Percentiles rank a stretch among this genome's conserved stretches.
Conservation (phyloP, 2,888 invertebrate species). For the Rhagonycha fulva region DNA sequence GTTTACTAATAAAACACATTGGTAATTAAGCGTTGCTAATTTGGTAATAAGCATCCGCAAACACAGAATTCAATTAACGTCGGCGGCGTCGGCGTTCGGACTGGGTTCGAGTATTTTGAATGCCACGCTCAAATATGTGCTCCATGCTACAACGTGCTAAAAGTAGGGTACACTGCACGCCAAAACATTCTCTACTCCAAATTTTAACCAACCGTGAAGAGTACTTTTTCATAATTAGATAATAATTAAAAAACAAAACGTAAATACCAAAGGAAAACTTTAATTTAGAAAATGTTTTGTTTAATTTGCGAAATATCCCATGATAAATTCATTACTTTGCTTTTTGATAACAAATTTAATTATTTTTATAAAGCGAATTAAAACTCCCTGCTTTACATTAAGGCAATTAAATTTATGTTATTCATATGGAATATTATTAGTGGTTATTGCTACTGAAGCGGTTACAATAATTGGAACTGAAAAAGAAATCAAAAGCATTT, state of each 20-base stretch:
- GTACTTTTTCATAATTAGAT: background rate
- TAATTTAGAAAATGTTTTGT: background rate
- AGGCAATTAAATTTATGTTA: background rate
- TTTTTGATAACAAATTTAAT: background rate
- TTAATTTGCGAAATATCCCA: background rate
- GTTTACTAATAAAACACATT: slow-evolving; percentile 57
- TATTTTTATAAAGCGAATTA: background rate
- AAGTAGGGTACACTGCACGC: background rate
- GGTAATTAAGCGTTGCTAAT: slow-evolving; percentile 58
- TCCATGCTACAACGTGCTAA: background rate
- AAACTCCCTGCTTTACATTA: background rate
- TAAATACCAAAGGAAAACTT: background rate
- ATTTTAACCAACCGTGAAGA: background rate
- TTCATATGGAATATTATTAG: background rate
- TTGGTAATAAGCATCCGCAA: slow-evolving; percentile 57
- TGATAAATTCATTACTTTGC: background rate
- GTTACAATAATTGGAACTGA: background rate
- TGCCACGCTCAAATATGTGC: slow-evolving; percentile 15
- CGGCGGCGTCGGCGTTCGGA: slow-evolving; percentile 34
- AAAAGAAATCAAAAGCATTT: too few species aligned
- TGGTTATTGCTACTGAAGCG: background rate
- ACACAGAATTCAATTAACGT: slow-evolving; percentile 56
- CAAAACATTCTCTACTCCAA: background rate
- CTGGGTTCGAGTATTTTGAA: slow-evolving; percentile 26
- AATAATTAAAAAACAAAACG: background rate